Conservation (phyloP, 1,140 invertebrate species). For the Dendroctonus ponderosae region DNA sequence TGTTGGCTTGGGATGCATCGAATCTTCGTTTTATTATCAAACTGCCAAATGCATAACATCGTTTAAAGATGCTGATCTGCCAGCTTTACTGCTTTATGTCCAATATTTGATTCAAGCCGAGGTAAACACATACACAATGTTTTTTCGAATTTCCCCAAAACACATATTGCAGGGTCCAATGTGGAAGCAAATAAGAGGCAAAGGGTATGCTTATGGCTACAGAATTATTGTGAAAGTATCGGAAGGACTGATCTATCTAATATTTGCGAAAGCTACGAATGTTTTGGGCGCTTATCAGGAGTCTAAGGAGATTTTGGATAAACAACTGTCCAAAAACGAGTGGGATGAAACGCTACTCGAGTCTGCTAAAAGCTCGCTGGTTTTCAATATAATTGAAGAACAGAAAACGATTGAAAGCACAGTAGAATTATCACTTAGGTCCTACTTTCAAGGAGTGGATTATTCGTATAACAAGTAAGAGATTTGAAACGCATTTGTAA, state of each 20-base stretch:
- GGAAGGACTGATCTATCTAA: constrained; percentile 70
- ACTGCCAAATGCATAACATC: constrained; percentile 63
- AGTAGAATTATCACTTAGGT: constrained; percentile 67
- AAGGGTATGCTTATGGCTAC: constrained; percentile 81
- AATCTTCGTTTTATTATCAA: constrained; percentile 75
- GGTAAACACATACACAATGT: constrained; percentile 51
- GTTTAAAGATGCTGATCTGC: constrained; percentile 64
- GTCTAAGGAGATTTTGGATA: constrained; percentile 63
- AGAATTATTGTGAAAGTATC: constrained; percentile 61
- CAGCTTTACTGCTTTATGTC: constrained; percentile 73
- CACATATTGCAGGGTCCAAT: constrained; percentile 69
- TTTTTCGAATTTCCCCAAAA: background rate
- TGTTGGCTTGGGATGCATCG: constrained; percentile 78
- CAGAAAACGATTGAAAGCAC: constrained; percentile 76
- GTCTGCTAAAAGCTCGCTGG: constrained; percentile 78
- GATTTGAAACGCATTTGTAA: background rate
- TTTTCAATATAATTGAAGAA: constrained; percentile 79
- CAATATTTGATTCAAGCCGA: constrained; percentile 86
- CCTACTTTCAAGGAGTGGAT: constrained; percentile 68
- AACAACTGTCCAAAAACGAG: constrained; percentile 60
- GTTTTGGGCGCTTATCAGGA: constrained; percentile 74
- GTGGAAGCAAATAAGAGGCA: constrained; percentile 81
- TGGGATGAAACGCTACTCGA: constrained; percentile 76
- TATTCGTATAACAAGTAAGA: constrained; percentile 67
- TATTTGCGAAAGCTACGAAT: constrained; percentile 73